Conservation (phyloP, 2,797 vertebrate species). For the Hippoglossus hippoglossus region DNA sequence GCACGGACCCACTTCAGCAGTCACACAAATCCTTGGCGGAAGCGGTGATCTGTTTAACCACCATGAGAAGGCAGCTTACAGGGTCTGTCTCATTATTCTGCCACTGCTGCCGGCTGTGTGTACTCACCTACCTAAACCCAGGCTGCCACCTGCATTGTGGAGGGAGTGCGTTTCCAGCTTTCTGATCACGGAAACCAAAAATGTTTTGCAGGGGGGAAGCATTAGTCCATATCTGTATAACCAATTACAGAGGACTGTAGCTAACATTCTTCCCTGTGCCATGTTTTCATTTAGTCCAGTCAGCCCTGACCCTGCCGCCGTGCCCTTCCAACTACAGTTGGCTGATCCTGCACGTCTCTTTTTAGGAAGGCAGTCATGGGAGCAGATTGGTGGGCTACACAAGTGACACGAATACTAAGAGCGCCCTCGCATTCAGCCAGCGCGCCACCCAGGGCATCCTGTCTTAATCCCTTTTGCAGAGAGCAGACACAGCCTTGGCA, state of each 20-base stretch:
- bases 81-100: constrained; percentile 50
- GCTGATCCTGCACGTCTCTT: constrained; percentile 54
- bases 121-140: constrained; percentile 35
- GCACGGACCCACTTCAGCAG: constrained; percentile 15
- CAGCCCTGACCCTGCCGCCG: constrained; percentile 28
- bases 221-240: constrained; percentile 39
- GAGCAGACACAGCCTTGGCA: constrained; percentile 73
- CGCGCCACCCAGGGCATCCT: constrained; percentile 67
- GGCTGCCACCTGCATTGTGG: constrained; percentile 33
- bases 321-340: constrained; percentile 51
- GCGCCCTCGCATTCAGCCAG: constrained; percentile 70
- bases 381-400: constrained; percentile 68
- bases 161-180: constrained; percentile 32
- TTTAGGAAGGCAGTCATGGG: constrained; percentile 65
- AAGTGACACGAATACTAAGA: constrained; percentile 80
- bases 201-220: constrained; percentile 18
- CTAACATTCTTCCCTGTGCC: constrained; percentile 40
- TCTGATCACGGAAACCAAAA: constrained; percentile 29
- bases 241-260: constrained; percentile 47
- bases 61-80: constrained; percentile 34
- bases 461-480: constrained; percentile 77
- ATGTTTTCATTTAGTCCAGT: constrained; percentile 49
- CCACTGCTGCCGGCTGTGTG: constrained; percentile 43
- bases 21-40: constrained; percentile 26
- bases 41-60: constrained; percentile 32